A percentile compares a stretch with the other conserved stretches of the same genome.
Conservation (phyloP, 2,888 invertebrate species). For the Yponomeuta cagnagella region DNA sequence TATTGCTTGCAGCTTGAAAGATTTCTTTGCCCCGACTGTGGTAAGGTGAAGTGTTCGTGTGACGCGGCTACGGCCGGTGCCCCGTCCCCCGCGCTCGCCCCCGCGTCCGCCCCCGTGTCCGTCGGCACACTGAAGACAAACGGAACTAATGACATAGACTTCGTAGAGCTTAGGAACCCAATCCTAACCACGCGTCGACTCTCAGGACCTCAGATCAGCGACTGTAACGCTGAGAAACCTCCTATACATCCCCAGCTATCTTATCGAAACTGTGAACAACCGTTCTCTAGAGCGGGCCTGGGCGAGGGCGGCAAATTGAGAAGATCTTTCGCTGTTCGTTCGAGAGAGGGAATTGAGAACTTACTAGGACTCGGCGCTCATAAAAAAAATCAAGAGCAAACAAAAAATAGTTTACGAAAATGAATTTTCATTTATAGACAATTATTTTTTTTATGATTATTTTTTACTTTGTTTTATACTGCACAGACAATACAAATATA, state of each 20-base stretch:
- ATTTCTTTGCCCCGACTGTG: slow-evolving; percentile 83
- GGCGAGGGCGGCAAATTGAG: slow-evolving; percentile 57
- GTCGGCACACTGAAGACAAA: slow-evolving; percentile 19
- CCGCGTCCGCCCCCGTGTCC: slow-evolving; percentile 35
- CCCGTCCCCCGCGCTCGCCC: slow-evolving; percentile 16
- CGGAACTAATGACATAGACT: slow-evolving; percentile 1
- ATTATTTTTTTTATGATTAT: slow-evolving; percentile 13
- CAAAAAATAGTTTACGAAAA: slow-evolving; percentile 44
- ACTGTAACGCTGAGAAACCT: slow-evolving; percentile 16
- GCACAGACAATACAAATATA: not conserved
- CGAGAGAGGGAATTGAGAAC: slow-evolving; percentile 64
- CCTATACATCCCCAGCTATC: slow-evolving; percentile 30
- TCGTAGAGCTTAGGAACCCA: slow-evolving; percentile 19
- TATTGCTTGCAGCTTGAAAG: slow-evolving; percentile 83
- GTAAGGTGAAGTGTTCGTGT: slow-evolving; percentile 80
- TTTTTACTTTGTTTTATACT: slow-evolving; percentile 10
- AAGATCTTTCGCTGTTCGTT: slow-evolving; percentile 63
- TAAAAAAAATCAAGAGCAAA: slow-evolving; percentile 47
- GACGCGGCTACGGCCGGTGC: slow-evolving; percentile 36
- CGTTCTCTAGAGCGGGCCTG: slow-evolving; percentile 47
- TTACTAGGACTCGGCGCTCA: slow-evolving; percentile 45
- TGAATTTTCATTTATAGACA: slow-evolving; percentile 18
- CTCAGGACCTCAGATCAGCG: not conserved
- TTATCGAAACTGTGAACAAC: slow-evolving; percentile 42
- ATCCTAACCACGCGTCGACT: slow-evolving; percentile 4